Evolutionary conservation across 2,113 vertebrate genomes (phyloP).

Genomic region (Oostethus manadensis): DNA sequence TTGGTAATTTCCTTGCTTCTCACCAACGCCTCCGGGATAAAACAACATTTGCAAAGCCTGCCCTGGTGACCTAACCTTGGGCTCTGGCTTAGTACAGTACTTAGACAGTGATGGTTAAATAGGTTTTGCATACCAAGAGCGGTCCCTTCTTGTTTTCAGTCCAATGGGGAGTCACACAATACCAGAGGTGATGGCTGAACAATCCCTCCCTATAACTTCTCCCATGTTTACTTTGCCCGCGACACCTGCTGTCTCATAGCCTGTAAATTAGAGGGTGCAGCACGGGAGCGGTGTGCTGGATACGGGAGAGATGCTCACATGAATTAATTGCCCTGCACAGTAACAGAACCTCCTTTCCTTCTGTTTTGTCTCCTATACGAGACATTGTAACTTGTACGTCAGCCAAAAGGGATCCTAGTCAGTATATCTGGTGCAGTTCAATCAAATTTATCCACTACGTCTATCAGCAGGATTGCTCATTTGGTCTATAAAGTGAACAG

Average conservation of each 20-base stretch:
- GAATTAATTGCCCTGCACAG: constrained; percentile 57
- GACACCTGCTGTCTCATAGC: constrained; percentile 59
- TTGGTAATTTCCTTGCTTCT: constrained; percentile 37
- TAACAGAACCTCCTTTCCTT: constrained; percentile 29
- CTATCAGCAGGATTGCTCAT: constrained; percentile 21
- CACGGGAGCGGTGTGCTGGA: constrained; percentile 39
- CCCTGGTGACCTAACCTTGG: constrained; percentile 52
- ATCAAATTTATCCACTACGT: constrained; percentile 40
- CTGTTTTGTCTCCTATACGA: constrained; percentile 27
- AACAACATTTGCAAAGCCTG: constrained; percentile 47
- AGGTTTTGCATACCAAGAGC: constrained; percentile 58
- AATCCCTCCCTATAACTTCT: constrained; percentile 37
- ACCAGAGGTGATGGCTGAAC: constrained; percentile 31
- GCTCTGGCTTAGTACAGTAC: constrained; percentile 28
- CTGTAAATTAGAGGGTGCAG: constrained; percentile 59
- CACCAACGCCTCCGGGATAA: constrained; percentile 29
- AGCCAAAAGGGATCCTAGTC: constrained; percentile 31
- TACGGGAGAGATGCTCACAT: constrained; percentile 33
- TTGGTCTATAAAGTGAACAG: not conserved
- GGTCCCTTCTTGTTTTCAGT: constrained; percentile 39
- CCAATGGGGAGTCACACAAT: constrained; percentile 44
- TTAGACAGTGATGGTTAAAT: constrained; percentile 40
- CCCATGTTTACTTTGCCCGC: constrained; percentile 50
- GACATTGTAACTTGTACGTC: constrained; percentile 16
- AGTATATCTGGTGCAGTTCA: constrained; percentile 32